These are phyloP conservation scores for Galeopterus variegatus DNA, from an alignment of 2,113 vertebrate genomes.

Conservation along the genomic window DNA sequence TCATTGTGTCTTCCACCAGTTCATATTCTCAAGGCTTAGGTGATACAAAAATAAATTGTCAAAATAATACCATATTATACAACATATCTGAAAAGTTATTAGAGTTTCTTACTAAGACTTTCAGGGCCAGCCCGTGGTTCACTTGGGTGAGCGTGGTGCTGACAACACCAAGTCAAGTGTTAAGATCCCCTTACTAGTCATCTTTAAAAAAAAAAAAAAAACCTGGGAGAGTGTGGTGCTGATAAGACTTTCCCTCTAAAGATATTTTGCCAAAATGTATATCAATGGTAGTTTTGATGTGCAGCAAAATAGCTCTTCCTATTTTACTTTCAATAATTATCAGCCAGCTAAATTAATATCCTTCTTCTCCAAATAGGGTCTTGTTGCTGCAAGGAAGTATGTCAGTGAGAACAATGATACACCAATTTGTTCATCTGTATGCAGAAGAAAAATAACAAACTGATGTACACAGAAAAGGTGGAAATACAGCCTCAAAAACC, in stretches of 20 bases:
- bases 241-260: constrained; percentile 33
- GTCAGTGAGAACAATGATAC: background rate
- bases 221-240: no score
- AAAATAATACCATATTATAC: background rate
- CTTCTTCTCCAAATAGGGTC: background rate
- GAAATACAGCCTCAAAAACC: constrained; percentile 80
- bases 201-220: no score
- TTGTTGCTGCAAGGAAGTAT: constrained; percentile 43
- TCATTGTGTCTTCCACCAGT: constrained; percentile 47
- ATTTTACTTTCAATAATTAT: constrained; percentile 49
- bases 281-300: background rate
- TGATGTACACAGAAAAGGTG: constrained; percentile 13
- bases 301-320: constrained; percentile 29
- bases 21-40: constrained; percentile 51
- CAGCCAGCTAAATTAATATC: background rate
- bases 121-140: background rate
- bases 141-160: no score
- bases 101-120: constrained; percentile 16
- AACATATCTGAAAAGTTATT: constrained; percentile 23
- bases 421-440: constrained; percentile 18
- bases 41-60: background rate
- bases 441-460: constrained; percentile 40
- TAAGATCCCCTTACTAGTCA: no score
- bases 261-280: constrained; percentile 57
- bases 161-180: no score